Percentiles rank a stretch among this genome's conserved stretches.
These are phyloP conservation scores for Epinotia demarniana DNA, from an alignment of 2,888 invertebrate genomes.

Conservation along the genomic window DNA sequence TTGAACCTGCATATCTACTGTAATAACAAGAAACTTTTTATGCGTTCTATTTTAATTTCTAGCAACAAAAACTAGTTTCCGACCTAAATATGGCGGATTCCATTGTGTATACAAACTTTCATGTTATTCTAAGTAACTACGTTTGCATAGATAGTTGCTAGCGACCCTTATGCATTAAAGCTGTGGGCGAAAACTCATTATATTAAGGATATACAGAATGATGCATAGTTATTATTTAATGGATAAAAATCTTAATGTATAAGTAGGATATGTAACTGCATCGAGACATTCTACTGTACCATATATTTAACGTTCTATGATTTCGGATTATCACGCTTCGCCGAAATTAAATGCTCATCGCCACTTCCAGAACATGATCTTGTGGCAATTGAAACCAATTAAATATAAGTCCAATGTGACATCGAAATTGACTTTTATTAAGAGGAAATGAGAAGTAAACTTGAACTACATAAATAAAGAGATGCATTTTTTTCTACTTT, in stretches of 20 bases:
- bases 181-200: too few species aligned
- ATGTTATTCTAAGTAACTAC: too few species aligned
- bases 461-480: not conserved
- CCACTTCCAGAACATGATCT: not conserved
- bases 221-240: too few species aligned
- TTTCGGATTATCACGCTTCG: slow-evolving; percentile 31
- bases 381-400: slow-evolving; percentile 28
- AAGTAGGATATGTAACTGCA: not conserved
- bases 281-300: not conserved
- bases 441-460: not conserved
- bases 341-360: slow-evolving; percentile 24
- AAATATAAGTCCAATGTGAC: not conserved
- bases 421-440: not conserved
- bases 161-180: too few species aligned
- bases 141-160: too few species aligned
- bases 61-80: too few species aligned
- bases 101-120: too few species aligned
- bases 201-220: too few species aligned
- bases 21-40: too few species aligned
- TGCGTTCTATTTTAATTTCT: too few species aligned
- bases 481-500: not conserved
- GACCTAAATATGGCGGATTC: too few species aligned
- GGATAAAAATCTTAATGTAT: not conserved
- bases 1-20: too few species aligned
- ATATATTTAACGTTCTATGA: slow-evolving; percentile 10